Percentiles rank a stretch among this genome's conserved stretches.
These are phyloP conservation scores for Cyclophora albipunctata DNA, from an alignment of 2,888 invertebrate genomes.

Conservation along the genomic window DNA sequence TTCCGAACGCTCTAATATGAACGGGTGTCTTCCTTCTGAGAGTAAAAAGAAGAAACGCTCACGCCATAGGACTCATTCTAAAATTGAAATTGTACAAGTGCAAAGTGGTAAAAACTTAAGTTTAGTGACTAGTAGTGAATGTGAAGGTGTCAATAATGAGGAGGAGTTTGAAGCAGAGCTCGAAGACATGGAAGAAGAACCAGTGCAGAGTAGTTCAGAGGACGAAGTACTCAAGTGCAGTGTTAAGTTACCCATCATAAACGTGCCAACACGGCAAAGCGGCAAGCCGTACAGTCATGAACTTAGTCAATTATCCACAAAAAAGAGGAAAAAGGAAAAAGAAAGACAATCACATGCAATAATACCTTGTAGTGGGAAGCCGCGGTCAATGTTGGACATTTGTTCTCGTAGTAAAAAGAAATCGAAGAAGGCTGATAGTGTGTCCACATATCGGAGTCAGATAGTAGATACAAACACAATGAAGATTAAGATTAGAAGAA, in stretches of 20 bases:
- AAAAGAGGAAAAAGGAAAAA: conserved; percentile 64
- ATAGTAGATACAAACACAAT: conserved; percentile 80
- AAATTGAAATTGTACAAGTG: conserved; percentile 53
- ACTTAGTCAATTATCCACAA: conserved; percentile 74
- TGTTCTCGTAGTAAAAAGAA: conserved; percentile 70
- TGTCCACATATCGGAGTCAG: conserved; percentile 75
- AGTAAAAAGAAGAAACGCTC: conserved; percentile 60
- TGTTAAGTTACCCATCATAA: conserved; percentile 66
- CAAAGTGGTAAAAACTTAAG: conserved; percentile 72
- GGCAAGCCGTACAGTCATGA: conserved; percentile 74
- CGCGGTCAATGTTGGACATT: conserved; percentile 67
- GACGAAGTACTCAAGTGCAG: conserved; percentile 66
- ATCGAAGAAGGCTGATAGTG: conserved; percentile 57
- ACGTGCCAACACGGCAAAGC: conserved; percentile 54
- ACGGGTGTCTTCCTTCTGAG: conserved; percentile 55
- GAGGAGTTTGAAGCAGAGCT: conserved; percentile 33
- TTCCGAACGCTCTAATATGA: conserved; percentile 41
- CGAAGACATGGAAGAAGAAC: conserved; percentile 30
- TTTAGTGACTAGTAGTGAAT: conserved; percentile 72
- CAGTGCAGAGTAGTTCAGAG: conserved; percentile 48
- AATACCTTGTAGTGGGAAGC: conserved; percentile 68
- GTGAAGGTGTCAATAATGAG: conserved; percentile 40
- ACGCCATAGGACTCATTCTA: conserved; percentile 50
- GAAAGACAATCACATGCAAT: conserved; percentile 54
- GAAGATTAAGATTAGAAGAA: conserved; percentile 82